Evolutionary conservation across 2,113 vertebrate species (phyloP).

Genomic region (Asarcornis scutulata): DNA sequence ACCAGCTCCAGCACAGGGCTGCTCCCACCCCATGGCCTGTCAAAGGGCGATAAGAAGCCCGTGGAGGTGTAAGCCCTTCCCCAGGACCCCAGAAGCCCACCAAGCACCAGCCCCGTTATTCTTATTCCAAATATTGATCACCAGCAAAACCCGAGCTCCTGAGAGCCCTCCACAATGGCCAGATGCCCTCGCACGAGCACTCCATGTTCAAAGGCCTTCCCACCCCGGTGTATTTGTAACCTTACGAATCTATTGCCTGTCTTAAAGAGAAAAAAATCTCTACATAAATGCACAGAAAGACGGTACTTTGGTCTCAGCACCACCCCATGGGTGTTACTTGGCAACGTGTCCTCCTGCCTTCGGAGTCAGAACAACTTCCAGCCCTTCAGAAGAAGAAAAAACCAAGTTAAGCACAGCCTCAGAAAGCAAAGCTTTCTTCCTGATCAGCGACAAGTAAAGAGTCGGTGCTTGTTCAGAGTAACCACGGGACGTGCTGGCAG

Average conservation of each 20-base stretch:
- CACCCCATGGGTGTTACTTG: too few relatives aligned
- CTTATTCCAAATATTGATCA: not conserved
- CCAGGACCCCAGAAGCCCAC: not conserved
- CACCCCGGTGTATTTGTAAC: not conserved
- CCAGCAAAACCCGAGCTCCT: not conserved
- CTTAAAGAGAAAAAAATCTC: not conserved
- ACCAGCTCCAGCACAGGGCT: not conserved
- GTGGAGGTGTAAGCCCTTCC: not conserved
- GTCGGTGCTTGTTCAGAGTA: not conserved
- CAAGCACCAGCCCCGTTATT: not conserved
- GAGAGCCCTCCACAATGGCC: not conserved
- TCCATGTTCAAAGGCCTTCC: not conserved
- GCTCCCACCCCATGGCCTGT: not conserved
- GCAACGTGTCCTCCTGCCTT: not conserved
- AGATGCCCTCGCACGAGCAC: not conserved
- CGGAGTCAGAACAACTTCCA: not conserved
- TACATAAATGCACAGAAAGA: not conserved
- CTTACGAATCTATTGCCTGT: not conserved
- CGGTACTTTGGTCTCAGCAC: not conserved
- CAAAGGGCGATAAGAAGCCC: not conserved
- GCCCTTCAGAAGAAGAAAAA: not conserved
- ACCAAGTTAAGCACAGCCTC: not conserved
- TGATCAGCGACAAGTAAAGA: not conserved
- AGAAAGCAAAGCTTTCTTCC: not conserved
- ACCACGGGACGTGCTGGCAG: not conserved